A percentile compares a stretch with the other conserved stretches of the same genome.
phyloP scores from a whole-genome alignment of 1,140 invertebrate genomes.

The Drosophila pachea region DNA sequence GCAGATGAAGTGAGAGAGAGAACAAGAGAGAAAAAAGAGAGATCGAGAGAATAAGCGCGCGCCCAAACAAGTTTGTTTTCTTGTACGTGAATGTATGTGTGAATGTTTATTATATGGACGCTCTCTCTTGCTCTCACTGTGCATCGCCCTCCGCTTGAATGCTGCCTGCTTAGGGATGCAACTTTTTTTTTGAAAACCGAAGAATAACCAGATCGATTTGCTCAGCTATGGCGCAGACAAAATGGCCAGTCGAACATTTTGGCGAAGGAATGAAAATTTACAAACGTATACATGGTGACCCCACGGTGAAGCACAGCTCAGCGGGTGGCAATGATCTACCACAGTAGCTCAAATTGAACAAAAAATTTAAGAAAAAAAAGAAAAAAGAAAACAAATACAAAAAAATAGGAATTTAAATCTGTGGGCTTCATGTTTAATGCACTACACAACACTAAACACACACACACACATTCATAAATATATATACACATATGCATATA shows the following conservation, averaged over 20 bases:
- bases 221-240: constrained; percentile 35
- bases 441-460: constrained; percentile 66
- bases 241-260: constrained; percentile 30
- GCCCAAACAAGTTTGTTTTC: constrained; percentile 66
- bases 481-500: constrained; percentile 22
- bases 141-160: constrained; percentile 52
- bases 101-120: constrained; percentile 50
- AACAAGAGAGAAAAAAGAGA: constrained; percentile 15
- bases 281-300: neutral
- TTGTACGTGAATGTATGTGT: constrained; percentile 44
- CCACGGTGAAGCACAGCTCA: neutral
- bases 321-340: constrained; percentile 12
- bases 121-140: constrained; percentile 36
- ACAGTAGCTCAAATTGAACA: neutral
- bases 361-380: neutral
- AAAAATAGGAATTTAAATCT: constrained; percentile 48
- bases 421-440: constrained; percentile 52
- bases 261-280: constrained; percentile 5
- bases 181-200: constrained; percentile 41
- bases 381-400: constrained; percentile 6
- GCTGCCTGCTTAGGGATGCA: constrained; percentile 67
- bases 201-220: constrained; percentile 63
- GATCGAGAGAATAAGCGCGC: constrained; percentile 21
- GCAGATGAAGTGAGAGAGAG: constrained; percentile 18
- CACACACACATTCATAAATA: constrained; percentile 24